Percentiles rank a stretch among this genome's conserved stretches.
Evolutionary conservation across 2,888 invertebrate genomes (phyloP).

Genomic region (Spilarctia lutea): DNA sequence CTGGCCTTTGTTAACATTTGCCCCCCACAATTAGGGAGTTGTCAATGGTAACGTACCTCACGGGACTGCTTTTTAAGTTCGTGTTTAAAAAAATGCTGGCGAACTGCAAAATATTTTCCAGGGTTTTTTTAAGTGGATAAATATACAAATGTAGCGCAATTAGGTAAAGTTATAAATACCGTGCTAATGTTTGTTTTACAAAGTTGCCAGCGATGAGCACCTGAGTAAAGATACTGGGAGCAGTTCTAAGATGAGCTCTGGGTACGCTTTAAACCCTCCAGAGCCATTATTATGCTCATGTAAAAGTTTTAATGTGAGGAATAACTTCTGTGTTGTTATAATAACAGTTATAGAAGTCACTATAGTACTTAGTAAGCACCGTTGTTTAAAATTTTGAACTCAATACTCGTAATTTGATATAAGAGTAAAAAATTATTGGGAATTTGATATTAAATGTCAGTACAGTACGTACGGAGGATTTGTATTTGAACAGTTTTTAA

Average conservation of each 20-base stretch:
- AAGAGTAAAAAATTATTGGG: background rate
- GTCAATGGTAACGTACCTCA: no score
- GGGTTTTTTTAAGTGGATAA: slow-evolving; percentile 9
- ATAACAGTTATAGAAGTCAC: slow-evolving; percentile 49
- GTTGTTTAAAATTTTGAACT: slow-evolving; percentile 60
- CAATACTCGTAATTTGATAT: slow-evolving; percentile 23
- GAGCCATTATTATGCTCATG: slow-evolving; percentile 35
- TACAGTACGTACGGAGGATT: background rate
- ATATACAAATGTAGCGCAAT: slow-evolving; percentile 13
- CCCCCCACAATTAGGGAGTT: background rate
- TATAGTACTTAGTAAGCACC: slow-evolving; percentile 36
- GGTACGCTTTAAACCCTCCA: slow-evolving; percentile 17
- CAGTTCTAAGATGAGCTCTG: slow-evolving; percentile 27
- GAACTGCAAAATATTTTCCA: background rate
- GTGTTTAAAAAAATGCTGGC: background rate
- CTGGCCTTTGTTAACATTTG: no score
- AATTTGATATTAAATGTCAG: background rate
- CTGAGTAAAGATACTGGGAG: slow-evolving; percentile 25
- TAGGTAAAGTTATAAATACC: slow-evolving; percentile 15
- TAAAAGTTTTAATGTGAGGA: slow-evolving; percentile 47
- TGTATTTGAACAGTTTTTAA: background rate
- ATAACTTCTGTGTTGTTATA: slow-evolving; percentile 41
- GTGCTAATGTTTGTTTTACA: slow-evolving; percentile 18
- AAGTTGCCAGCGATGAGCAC: slow-evolving; percentile 16
- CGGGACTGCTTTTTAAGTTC: no score